These are phyloP conservation scores for Theonella swinhoei DNA, from an alignment of 37 sponge, comb jelly and placozoan species.

Conservation along the genomic window DNA sequence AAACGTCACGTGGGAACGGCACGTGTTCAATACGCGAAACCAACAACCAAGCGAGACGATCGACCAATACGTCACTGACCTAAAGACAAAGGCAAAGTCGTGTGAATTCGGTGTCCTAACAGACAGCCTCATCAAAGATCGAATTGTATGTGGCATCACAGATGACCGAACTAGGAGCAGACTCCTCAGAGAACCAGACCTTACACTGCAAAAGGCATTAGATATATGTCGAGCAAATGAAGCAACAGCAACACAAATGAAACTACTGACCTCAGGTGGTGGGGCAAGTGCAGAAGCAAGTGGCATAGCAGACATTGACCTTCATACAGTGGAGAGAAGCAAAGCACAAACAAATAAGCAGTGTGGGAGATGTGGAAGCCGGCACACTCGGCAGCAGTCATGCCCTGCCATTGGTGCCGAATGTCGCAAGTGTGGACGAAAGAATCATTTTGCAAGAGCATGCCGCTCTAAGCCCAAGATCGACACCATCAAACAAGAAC, in stretches of 20 bases:
- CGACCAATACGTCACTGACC: slow-evolving; percentile 7
- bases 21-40: not conserved
- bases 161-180: not conserved
- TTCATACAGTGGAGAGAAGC: not conserved
- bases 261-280: not conserved
- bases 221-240: not conserved
- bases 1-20: not conserved
- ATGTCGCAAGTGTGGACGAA: not conserved
- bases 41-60: not conserved
- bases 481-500: too few relatives aligned
- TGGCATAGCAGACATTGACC: not conserved
- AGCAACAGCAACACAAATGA: not conserved
- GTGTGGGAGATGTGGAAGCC: not conserved
- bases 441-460: not conserved
- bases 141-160: slow-evolving; percentile 1
- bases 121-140: not conserved
- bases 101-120: not conserved
- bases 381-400: not conserved
- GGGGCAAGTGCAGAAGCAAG: not conserved
- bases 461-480: slow-evolving; percentile 10
- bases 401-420: not conserved
- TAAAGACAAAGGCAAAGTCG: not conserved
- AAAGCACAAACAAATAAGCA: not conserved
- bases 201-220: not conserved
- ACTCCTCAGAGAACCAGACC: not conserved